Base-by-base conservation (phyloP, 92 coral and sea anemone species). In the Palythoa grandis region DNA sequence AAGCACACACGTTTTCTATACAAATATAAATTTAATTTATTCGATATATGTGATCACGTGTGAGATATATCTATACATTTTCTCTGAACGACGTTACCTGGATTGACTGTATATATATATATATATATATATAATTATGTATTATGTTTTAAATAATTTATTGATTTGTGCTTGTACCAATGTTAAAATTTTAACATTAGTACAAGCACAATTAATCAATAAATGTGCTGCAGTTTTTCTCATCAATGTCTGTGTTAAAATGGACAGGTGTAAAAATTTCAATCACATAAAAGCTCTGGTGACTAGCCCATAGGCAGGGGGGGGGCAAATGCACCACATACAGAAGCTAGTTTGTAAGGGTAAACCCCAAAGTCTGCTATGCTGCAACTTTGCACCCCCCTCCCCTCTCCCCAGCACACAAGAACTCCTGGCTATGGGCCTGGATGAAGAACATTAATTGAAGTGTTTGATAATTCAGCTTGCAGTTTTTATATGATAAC, bases 201-300 rank as follows among this genome's bases (percentile, higher is more conserved):
- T 58, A 58, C 66, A 58, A 58, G 66, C 66, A 58, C 66, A 58
- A 54, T 54, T 54, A 63, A 63, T 63, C 25, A 63, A 63, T 63
- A 20, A 20, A 63, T 63, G 69, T 63, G 69, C 69, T 63, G 35
- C 69, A 63, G 69, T 63, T 63, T 63, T 63, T 63, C 69, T 63
- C 69, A 63, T 63, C 35, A 63, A 63, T 63, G 69, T 63, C 35
- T 63, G 69, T 63, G 69, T 63, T 63, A 19, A 63, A 63, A 63
- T 63, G 69, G 25, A 63, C 69, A 63, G 53, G 50, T 40, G 77
- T 40, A 73, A 73, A 39, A 40, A 70, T 54, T 63, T 63, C 69
- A 60, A 60, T 60, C 66, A 60, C 66, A 60, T 60, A 60, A 60
- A 60, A 60, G 69, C 69, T 63, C 69, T 63, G 69, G 69, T 63